Base-by-base conservation (phyloP, 2,888 invertebrate genomes). In the Serripes groenlandicus region DNA sequence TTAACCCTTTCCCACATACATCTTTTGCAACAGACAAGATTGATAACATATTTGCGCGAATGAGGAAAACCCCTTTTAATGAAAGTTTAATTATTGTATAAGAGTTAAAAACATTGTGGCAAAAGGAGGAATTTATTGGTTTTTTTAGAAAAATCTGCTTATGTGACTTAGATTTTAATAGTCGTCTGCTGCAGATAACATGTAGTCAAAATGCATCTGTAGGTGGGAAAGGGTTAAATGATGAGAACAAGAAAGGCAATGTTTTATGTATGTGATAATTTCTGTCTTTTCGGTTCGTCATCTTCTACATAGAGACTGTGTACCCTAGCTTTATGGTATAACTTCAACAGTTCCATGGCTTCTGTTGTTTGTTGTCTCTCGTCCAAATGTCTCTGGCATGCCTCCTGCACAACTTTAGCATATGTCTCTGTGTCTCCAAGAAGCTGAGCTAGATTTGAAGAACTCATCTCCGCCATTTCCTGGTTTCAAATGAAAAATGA, bases 381-480 rank as follows among this genome's bases (percentile, higher is more conserved):
- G 82, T 93, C 93, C 30, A 93, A 87, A 64, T 91, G 91, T 35
- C 92, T 89, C 87, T 91, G 92, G 75, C 93, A 93, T 0, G 92
- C 91, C 26, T 88, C 90, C 82, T 92, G 92, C n/a, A 93, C 85
- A 1, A 90, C 78, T 64, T 82, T 79, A 0, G 91, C 92, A 56
- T 89, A 91, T 21, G 83, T 83, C 52, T 89, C 88, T 30, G 89
- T 90, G 69, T 91, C 91, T 23, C 89, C 88, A 5, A 93, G 86
- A 18, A 91, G 73, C 15, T 78, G 71, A 1, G 91, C 90, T 26
- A 93, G 76, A n/a, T 86, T 82, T 9, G 72, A 42, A 0, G 81
- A 56, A 32, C 78, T 75, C 73, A 90, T 81, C 9, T 90, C 89
- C 5, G 90, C 85, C 34, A 93, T 85, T 64, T 86, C 81, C 93